Percentiles rank a stretch among this genome's conserved stretches.
Conservation (phyloP, 92 coral and sea anemone genomes). For the Isaurus tuberculatus region DNA sequence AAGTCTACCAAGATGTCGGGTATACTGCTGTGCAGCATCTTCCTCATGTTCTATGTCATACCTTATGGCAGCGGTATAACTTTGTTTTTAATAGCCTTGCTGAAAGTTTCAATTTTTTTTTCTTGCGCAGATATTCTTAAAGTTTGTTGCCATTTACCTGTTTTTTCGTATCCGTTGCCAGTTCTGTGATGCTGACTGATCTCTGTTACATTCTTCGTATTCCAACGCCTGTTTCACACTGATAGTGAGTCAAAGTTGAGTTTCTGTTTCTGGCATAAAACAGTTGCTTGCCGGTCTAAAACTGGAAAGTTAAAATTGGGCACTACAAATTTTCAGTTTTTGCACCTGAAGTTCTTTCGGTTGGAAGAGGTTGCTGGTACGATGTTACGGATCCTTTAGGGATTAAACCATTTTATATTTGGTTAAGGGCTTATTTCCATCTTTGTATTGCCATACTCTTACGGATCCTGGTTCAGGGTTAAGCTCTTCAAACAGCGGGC, state of each 20-base stretch:
- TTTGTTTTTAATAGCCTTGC: background rate
- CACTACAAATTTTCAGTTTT: background rate
- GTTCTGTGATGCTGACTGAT: conserved; percentile 44
- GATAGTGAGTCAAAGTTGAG: conserved; percentile 17
- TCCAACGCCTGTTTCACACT: conserved; percentile 5
- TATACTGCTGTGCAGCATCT: conserved; percentile 52
- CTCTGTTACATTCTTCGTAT: conserved; percentile 45
- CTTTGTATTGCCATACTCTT: conserved; percentile 56
- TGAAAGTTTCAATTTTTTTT: background rate
- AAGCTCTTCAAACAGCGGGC: conserved; percentile 39
- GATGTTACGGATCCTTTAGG: conserved; percentile 49
- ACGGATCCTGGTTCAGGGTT: conserved; percentile 53
- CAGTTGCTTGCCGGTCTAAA: conserved; percentile 19
- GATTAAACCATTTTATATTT: background rate
- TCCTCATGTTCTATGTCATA: conserved; percentile 61
- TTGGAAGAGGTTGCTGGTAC: conserved; percentile 47
- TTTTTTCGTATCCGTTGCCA: conserved; percentile 46
- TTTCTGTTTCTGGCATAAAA: conserved; percentile 40
- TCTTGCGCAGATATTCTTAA: conserved; percentile 27
- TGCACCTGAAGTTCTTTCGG: background rate
- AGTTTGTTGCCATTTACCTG: conserved; percentile 49
- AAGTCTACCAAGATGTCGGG: conserved; percentile 38
- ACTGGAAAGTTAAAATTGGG: conserved; percentile 47
- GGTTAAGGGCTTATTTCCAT: conserved; percentile 43
- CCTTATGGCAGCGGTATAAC: conserved; percentile 63